phyloP scores from a whole-genome alignment of 2,888 invertebrate genomes.

The Ganaspis brasiliensis region DNA sequence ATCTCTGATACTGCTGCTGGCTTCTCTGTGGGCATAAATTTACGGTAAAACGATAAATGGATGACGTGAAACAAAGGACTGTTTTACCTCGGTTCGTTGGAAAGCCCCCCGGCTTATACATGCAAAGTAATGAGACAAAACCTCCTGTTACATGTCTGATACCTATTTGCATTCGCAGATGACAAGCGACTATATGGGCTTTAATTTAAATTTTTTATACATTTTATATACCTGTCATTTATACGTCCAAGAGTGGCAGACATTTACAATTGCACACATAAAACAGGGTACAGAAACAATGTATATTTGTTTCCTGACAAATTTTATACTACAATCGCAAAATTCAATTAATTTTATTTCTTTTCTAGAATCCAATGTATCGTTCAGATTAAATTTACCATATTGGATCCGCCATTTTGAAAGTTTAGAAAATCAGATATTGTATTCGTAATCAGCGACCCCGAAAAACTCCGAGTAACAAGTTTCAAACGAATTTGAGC shows the following conservation, averaged over 20 bases:
- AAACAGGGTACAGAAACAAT: no score
- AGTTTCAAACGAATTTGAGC: no score
- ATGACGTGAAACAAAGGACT: constrained; percentile 44
- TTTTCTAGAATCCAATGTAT: no score
- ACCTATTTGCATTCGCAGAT: constrained; percentile 25
- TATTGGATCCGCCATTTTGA: no score
- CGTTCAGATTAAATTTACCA: no score
- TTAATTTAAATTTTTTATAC: constrained; percentile 24
- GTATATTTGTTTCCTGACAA: no score
- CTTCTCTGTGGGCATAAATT: constrained; percentile 34
- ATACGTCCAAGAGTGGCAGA: neutral
- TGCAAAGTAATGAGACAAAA: constrained; percentile 34
- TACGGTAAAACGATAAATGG: constrained; percentile 36
- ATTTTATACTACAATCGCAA: no score
- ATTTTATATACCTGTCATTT: constrained; percentile 1
- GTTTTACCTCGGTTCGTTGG: constrained; percentile 41
- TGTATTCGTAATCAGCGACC: no score
- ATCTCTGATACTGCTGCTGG: constrained; percentile 31
- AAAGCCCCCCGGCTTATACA: constrained; percentile 39
- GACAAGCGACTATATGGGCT: constrained; percentile 21
- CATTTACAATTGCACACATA: neutral
- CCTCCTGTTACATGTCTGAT: constrained; percentile 34
- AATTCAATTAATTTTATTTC: no score
- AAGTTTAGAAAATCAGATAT: no score
- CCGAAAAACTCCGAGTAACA: no score